Evolutionary conservation across 2,888 invertebrate species (phyloP), one percentile per base, ranked within the genome.

Genomic region (Rhingia rostrata): DNA sequence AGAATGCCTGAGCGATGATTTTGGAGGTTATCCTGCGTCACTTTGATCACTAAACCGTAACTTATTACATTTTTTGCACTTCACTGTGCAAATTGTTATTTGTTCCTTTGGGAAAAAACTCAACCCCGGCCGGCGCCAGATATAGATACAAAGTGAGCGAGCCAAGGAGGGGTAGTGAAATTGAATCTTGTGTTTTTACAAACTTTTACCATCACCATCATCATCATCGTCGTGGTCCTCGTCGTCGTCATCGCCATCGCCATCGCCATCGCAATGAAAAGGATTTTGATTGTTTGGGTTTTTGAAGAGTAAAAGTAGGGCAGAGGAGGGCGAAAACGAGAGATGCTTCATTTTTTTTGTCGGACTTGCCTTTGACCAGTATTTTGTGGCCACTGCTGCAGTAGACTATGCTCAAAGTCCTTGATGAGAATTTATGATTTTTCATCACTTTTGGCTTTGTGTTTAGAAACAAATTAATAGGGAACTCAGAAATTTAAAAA

Each of bases 31-130:
- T 80, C 64, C 70, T 74, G 60, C 84, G 84, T 80, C 80, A 70
- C 84, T 84, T 84, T 84, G 84, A 80, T 84, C 84, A 84, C 79
- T 80, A 70, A 84, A 80, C 84, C 84, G 84, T 80, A 69, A 80
- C 80, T 84, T 84, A 84, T 84, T 84, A 80, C 53, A 84, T 84
- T 80, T 80, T 74, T 84, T 84, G 80, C 84, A 84, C 80, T 84
- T 84, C 84, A 84, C 80, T 80, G 84, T 84, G 84, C 84, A 84
- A 75, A 84, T 84, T 84, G 84, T 84, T 80, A 75, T 84, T 75
- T 80, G 74, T 73, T 80, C 56, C 70, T 84, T 79, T 74, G 69
- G 53, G 41, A 58, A 69, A 43, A 12, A 56, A 37, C 49, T 10
- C 39, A 67, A 43, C 51, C 66, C 43, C 56, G 4, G 7, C 35